These are phyloP conservation scores for Clarias laeviceps DNA, from an alignment of 2,797 vertebrate genomes.

Conservation along the genomic window DNA sequence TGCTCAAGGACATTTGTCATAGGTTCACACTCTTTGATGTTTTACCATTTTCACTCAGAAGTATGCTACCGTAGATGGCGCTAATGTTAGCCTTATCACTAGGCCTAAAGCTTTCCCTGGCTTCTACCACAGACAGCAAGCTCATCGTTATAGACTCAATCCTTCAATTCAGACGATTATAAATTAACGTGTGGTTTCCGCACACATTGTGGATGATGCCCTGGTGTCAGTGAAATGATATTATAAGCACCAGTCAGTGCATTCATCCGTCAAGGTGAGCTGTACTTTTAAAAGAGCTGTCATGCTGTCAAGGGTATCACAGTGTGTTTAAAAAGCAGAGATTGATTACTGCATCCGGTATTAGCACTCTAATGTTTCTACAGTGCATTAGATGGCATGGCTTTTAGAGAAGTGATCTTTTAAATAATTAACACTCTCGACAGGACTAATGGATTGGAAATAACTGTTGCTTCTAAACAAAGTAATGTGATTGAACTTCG, in stretches of 20 bases:
- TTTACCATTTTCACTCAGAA: neutral
- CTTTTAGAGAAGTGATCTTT: slow-evolving; percentile 46
- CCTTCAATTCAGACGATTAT: neutral
- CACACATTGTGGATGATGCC: slow-evolving; percentile 1
- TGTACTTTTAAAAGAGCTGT: slow-evolving; percentile 36
- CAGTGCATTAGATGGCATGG: slow-evolving; percentile 22
- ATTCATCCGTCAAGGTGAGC: slow-evolving; percentile 34
- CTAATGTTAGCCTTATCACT: neutral
- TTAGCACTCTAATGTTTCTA: slow-evolving; percentile 42
- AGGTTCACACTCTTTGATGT: neutral
- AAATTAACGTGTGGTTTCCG: neutral
- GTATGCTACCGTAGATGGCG: neutral
- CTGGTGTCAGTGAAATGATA: slow-evolving; percentile 40
- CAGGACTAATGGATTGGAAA: slow-evolving; percentile 32
- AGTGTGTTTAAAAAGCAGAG: slow-evolving; percentile 46
- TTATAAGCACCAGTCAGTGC: slow-evolving; percentile 18
- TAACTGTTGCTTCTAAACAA: slow-evolving; percentile 38
- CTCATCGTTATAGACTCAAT: slow-evolving; percentile 1
- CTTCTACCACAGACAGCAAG: neutral
- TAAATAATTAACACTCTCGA: slow-evolving; percentile 48
- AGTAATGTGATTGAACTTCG: neutral
- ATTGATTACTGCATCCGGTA: slow-evolving; percentile 45
- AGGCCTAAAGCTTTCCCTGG: neutral
- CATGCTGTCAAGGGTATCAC: slow-evolving; percentile 29
- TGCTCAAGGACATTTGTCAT: neutral